A percentile compares a stretch with the other conserved stretches of the same genome.
These are phyloP conservation scores for Falco concolor DNA, from an alignment of 2,797 vertebrate species.

Conservation along the genomic window DNA sequence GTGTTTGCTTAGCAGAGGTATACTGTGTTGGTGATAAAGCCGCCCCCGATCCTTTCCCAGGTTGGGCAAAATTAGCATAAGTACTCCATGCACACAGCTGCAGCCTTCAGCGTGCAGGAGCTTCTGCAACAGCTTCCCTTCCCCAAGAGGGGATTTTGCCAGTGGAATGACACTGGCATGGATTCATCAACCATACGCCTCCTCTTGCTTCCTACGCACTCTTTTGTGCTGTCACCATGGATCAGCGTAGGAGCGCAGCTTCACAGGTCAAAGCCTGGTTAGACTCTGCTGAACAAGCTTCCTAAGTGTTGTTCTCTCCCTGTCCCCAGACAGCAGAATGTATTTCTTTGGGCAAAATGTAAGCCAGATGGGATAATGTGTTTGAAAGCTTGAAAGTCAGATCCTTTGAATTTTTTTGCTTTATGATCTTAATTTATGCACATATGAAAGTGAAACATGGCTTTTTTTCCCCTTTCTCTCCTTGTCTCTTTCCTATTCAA, in stretches of 20 bases:
- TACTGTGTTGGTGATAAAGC: background rate
- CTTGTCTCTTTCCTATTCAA: background rate
- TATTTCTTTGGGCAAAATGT: slow-evolving; percentile 18
- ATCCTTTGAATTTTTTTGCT: background rate
- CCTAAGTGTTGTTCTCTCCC: background rate
- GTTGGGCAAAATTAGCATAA: slow-evolving; percentile 17
- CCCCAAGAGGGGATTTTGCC: background rate
- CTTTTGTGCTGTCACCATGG: slow-evolving; percentile 3
- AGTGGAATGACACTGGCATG: background rate
- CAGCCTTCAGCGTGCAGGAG: background rate
- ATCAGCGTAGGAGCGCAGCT: background rate
- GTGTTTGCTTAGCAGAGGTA: background rate
- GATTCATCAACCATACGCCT: slow-evolving; percentile 2
- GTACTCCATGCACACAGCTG: background rate
- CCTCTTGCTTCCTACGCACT: background rate
- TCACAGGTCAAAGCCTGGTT: slow-evolving; percentile 9
- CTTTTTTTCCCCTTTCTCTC: background rate
- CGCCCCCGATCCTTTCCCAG: background rate
- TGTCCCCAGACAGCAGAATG: background rate
- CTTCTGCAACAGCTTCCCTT: slow-evolving; percentile 16
- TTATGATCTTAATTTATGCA: slow-evolving; percentile 45
- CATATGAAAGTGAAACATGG: background rate
- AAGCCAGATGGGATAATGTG: slow-evolving; percentile 11
- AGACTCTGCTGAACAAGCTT: background rate
- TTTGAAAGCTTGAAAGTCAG: slow-evolving; percentile 28